phyloP scores from a whole-genome alignment of 2,113 vertebrate genomes.

The Cyrtonyx montezumae region DNA sequence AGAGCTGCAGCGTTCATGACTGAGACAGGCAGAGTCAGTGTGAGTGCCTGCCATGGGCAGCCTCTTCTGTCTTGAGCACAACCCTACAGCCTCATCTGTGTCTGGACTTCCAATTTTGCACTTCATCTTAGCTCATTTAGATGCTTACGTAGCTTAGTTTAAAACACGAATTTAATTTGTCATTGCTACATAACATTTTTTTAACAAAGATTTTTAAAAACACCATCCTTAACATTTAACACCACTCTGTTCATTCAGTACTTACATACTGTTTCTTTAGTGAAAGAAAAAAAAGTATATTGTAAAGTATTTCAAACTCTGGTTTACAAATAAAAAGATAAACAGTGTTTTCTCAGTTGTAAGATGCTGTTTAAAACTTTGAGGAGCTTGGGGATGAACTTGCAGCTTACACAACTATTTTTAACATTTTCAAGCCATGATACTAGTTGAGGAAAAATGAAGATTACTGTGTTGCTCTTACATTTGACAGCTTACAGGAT shows the following conservation, averaged over 20 bases:
- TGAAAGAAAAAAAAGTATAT: not conserved
- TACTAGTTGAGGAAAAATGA: not conserved
- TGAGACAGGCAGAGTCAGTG: not conserved
- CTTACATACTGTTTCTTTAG: conserved; percentile 31
- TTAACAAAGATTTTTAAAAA: conserved; percentile 8
- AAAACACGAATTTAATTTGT: not conserved
- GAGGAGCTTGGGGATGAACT: conserved; percentile 44
- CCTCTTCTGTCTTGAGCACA: not conserved
- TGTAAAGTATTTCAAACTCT: conserved; percentile 9
- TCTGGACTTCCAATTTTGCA: not conserved
- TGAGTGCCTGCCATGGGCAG: not conserved
- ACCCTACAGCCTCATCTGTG: not conserved
- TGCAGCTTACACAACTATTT: not conserved
- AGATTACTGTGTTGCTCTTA: not conserved
- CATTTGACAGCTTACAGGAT: not conserved
- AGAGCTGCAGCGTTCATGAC: not conserved
- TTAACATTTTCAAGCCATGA: not conserved
- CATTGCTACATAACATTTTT: not conserved
- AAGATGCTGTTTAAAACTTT: conserved; percentile 41
- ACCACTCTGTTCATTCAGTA: conserved; percentile 1
- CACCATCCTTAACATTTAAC: not conserved
- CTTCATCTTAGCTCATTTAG: not conserved
- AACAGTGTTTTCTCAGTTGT: conserved; percentile 1
- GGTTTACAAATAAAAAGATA: conserved; percentile 36
- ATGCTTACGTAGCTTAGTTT: not conserved